phyloP scores from a whole-genome alignment of 1,140 invertebrate species.

The Xylocopa sonorina region DNA sequence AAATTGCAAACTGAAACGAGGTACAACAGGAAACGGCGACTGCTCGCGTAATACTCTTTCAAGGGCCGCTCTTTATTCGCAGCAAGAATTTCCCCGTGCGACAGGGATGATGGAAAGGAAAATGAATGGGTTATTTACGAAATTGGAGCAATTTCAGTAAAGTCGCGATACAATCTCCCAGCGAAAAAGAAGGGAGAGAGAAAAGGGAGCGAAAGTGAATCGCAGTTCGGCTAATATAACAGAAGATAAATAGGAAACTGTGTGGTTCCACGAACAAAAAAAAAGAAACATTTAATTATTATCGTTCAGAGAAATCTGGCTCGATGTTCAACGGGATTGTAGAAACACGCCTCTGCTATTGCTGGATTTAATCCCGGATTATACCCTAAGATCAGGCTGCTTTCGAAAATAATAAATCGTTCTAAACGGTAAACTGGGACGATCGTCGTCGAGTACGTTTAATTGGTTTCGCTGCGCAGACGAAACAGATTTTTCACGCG shows the following conservation, averaged over 20 bases:
- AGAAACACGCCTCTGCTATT: too few relatives aligned
- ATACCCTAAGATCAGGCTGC: background rate
- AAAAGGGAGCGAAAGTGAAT: background rate
- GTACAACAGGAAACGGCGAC: too few relatives aligned
- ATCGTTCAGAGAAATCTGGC: background rate
- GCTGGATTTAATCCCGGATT: too few relatives aligned
- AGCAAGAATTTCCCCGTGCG: background rate
- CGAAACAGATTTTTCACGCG: background rate
- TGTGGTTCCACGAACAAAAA: accelerated
- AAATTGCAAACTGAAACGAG: too few relatives aligned
- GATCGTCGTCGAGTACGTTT: background rate
- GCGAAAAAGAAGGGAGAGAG: background rate
- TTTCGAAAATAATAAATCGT: background rate
- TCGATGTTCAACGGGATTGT: too few relatives aligned
- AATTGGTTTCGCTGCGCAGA: background rate
- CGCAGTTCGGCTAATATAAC: too few relatives aligned
- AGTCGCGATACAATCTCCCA: background rate
- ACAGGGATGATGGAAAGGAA: background rate
- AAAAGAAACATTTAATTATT: too few relatives aligned
- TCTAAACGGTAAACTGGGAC: background rate
- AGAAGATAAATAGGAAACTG: background rate
- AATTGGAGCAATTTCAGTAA: slow-evolving; percentile 19
- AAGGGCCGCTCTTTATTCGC: background rate
- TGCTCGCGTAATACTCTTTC: background rate
- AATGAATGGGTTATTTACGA: slow-evolving; percentile 18